Base-by-base conservation (phyloP, 2,888 invertebrate species). In the Watsonalla binaria region DNA sequence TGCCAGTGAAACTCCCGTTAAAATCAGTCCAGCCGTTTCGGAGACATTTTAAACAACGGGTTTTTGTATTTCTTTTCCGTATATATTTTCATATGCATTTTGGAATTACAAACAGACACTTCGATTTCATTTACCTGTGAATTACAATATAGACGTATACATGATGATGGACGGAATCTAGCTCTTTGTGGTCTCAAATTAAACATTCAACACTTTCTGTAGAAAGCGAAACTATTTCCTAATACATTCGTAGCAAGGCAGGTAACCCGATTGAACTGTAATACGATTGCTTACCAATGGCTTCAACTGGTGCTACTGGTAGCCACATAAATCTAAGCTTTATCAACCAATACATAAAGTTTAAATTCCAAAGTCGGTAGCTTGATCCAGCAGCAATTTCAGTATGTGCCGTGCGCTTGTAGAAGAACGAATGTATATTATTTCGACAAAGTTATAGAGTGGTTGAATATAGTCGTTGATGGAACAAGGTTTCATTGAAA, bases 201-300 rank as follows among this genome's bases (percentile, higher is more conserved):
- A 61, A 56, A 56, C 37, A 37, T 37, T 2, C 6, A 37, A 37
- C 7, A 6, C 37, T 54, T n/a, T 54, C 55, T 52, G 47, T 59
- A 59, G 63, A 70, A 68, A 68, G 66, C 56, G 62, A 68, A 66
- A 62, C 58, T 66, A 52, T 66, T 66, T 65, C 62, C 61, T 57
- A 60, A 68, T 65, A 45, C 59, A 66, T 70, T 58, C 55, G 56
- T 46, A 56, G 53, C 58, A 61, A 60, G 55, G 24, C 24, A 24
- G 2, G 58, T 68, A 68, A 63, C 62, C 56, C 61, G 60, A 64
- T 65, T 66, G 59, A 61, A 65, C 64, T 59, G 71, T 80, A 82
- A 80, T 80, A 71, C 72, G 67, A 79, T 80, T 82, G 78, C 66
- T 66, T 58, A 56, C 54, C 62, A 74, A 70, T 62, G 63, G 56